Evolutionary conservation across 2,113 vertebrate species (phyloP), one percentile per base, ranked within the genome.

Genomic region (Lepus americanus): DNA sequence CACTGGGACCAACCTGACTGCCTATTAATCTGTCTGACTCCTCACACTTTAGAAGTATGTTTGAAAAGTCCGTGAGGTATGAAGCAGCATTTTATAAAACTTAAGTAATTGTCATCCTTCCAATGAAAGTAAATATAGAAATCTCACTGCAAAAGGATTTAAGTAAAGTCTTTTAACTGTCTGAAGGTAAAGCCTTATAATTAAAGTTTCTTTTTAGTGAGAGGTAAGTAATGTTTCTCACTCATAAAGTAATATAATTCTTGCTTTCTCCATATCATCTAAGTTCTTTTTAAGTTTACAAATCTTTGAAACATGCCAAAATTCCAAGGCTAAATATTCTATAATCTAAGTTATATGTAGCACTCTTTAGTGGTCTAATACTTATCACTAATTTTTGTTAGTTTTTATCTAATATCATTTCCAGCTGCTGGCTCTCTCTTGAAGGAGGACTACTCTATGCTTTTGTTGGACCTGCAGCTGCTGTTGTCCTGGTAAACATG

Each of bases 391-490:
- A 98, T 98, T 98, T 97, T 97, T 98, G 98, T 98, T 98, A 99
- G 98, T 98, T 98, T 93, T 98, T 98, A 61, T 98, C 97, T 98
- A 92, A 97, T 98, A 87, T 98, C 97, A 91, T 97, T 98, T 98
- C 92, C 98, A 99, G 99, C 97, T 99, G 99, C 98, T 99, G 99
- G 99, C 98, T 99, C 49, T 99, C 99, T 98, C 99, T 99, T 83
- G 99, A 99, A 99, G 99, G 99, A 93, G 99, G 99, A 59, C 99
- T 99, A 4, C 99, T 99, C 80, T 99, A 99, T 76, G 99, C 99
- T 94, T 99, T 99, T 90, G 99, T 99, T 90, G 99, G 99, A 98
- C 99, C 99, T 94, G 99, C 99, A 92, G 99, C 99, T 53, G 99
- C 99, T 96, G 99, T 99, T 98, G 99, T 99, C 97, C 98, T 99